Conservation (phyloP, 2,113 vertebrate species). For the Geococcyx californianus region DNA sequence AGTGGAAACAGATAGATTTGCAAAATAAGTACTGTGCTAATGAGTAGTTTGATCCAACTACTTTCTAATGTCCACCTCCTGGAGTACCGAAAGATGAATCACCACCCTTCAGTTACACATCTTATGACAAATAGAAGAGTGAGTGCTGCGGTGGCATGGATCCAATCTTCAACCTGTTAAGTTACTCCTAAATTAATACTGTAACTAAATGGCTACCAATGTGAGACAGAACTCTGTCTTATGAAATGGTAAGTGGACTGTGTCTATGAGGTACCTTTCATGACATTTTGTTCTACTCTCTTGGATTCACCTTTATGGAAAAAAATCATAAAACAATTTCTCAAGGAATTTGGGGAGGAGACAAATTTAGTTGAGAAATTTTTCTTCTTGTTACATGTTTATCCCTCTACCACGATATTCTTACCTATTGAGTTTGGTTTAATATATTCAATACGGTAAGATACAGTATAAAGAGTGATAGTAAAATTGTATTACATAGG, state of each 20-base stretch:
- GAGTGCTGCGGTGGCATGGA: not conserved
- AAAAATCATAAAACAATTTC: not conserved
- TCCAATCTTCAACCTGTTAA: not conserved
- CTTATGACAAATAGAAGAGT: not conserved
- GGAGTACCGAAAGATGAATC: not conserved
- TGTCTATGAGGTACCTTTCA: not conserved
- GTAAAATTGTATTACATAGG: not conserved
- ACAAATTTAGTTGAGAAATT: not conserved
- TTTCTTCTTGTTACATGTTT: not conserved
- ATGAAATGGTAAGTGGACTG: not conserved
- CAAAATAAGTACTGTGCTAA: not conserved
- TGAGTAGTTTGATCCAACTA: not conserved
- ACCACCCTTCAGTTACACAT: fast-evolving
- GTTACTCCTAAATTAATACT: not conserved
- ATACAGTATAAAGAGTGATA: not conserved
- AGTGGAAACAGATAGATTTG: not conserved
- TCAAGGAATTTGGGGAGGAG: not conserved
- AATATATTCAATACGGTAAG: not conserved
- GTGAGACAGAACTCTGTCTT: not conserved
- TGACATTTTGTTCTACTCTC: not conserved
- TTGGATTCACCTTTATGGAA: not conserved
- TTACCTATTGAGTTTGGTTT: not conserved
- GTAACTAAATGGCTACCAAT: not conserved
- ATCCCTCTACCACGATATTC: not conserved
- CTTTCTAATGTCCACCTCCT: not conserved